These are phyloP conservation scores for Ictalurus furcatus DNA, from an alignment of 2,113 vertebrate genomes.

Conservation along the genomic window DNA sequence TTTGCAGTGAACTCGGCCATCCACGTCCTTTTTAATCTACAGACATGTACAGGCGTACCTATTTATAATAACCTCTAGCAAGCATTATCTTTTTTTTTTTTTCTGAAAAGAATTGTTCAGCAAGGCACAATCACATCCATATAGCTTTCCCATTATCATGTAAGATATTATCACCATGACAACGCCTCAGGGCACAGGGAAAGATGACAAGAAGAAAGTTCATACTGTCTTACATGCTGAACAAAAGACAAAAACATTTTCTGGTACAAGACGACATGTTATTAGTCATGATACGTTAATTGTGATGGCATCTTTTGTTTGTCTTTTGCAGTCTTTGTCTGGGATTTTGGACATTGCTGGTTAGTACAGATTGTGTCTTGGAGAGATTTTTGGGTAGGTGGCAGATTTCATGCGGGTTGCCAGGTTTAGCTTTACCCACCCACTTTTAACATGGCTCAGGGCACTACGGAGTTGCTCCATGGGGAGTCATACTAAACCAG, in stretches of 20 bases:
- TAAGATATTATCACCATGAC: conserved; percentile 43
- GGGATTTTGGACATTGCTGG: conserved; percentile 56
- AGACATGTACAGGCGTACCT: not conserved
- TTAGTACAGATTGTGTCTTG: conserved; percentile 51
- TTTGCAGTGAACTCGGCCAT: not conserved
- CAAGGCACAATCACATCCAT: conserved; percentile 48
- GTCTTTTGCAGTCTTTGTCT: conserved; percentile 36
- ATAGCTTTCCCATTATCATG: conserved; percentile 47
- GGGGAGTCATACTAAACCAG: conserved; percentile 60
- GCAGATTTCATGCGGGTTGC: conserved; percentile 64
- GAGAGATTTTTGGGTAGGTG: conserved; percentile 65
- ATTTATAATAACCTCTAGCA: conserved; percentile 31
- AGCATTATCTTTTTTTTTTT: conserved; percentile 14
- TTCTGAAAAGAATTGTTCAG: conserved; percentile 31
- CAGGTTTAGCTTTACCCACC: conserved; percentile 72
- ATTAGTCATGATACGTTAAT: conserved; percentile 25
- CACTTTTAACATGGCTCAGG: conserved; percentile 63
- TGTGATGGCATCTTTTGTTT: conserved; percentile 41
- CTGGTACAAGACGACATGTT: conserved; percentile 11
- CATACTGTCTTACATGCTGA: conserved; percentile 28
- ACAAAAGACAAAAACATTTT: conserved; percentile 32
- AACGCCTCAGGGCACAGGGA: conserved; percentile 42
- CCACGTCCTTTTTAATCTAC: not conserved
- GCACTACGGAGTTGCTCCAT: conserved; percentile 63
- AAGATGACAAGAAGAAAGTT: conserved; percentile 46